Conservation (phyloP, 2,113 vertebrate genomes). For the Syngnathoides biaculeatus region DNA sequence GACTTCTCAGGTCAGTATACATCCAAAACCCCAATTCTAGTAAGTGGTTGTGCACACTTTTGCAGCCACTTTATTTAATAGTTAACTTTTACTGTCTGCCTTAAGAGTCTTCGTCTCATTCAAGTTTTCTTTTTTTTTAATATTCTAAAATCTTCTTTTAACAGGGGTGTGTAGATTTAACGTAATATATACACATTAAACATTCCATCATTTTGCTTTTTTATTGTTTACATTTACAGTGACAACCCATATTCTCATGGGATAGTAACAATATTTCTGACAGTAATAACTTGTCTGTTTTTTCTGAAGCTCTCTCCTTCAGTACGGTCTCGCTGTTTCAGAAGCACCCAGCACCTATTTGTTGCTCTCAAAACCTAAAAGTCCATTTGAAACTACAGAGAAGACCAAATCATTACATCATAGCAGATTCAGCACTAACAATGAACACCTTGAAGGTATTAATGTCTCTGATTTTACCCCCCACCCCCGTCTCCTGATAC, state of each 20-base stretch:
- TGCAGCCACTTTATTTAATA: no score
- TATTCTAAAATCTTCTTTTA: not conserved
- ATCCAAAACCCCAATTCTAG: no score
- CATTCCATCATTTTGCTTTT: not conserved
- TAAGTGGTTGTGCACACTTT: no score
- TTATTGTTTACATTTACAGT: not conserved
- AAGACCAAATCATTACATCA: constrained; percentile 75
- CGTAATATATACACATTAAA: not conserved
- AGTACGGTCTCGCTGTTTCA: constrained; percentile 39
- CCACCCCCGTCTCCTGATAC: constrained; percentile 49
- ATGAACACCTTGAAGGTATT: constrained; percentile 70
- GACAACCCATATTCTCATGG: not conserved
- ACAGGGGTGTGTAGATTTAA: not conserved
- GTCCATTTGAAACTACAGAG: constrained; percentile 68
- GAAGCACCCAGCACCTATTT: constrained; percentile 47
- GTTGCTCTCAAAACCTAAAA: constrained; percentile 69
- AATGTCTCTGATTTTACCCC: constrained; percentile 57
- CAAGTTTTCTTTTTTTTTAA: not conserved
- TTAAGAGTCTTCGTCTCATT: no score
- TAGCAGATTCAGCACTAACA: constrained; percentile 70
- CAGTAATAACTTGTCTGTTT: not conserved
- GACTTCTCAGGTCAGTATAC: no score
- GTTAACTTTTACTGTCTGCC: no score
- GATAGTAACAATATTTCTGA: not conserved
- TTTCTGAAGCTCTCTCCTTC: constrained; percentile 24